These are phyloP conservation scores for Ctena decussata DNA, from an alignment of 2,888 invertebrate species.

Conservation along the genomic window DNA sequence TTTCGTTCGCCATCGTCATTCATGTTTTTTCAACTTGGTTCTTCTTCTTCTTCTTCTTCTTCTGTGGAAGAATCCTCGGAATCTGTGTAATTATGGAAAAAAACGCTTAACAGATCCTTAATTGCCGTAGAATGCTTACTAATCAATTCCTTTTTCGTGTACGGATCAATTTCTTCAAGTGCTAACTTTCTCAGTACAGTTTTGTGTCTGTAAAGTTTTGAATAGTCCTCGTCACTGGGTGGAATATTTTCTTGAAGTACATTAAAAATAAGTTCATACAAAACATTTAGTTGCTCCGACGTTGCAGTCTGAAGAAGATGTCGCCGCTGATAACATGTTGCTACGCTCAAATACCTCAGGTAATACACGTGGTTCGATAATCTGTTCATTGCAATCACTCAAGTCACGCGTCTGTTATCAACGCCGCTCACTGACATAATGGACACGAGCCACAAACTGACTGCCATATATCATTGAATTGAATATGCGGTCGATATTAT, in stretches of 20 bases:
- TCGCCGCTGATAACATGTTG: background rate
- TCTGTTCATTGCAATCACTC: background rate
- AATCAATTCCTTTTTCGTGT: background rate
- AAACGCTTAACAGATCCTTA: background rate
- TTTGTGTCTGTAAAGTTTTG: background rate
- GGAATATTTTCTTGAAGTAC: background rate
- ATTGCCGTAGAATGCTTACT: background rate
- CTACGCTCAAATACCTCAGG: constrained; percentile 5
- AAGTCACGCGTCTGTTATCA: no score
- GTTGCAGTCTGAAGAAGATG: constrained; percentile 12
- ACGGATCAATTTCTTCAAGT: background rate
- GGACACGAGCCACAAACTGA: no score
- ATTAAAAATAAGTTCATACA: constrained; percentile 1
- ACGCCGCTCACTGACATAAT: no score
- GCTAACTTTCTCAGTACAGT: constrained; percentile 16
- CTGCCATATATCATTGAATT: no score
- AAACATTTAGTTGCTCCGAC: constrained; percentile 1
- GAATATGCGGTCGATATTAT: no score
- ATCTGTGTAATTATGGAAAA: background rate
- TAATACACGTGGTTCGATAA: background rate
- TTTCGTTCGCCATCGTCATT: background rate
- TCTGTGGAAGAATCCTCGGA: background rate
- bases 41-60: background rate
- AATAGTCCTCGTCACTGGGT: no score
- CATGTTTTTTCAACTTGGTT: background rate